Percentiles rank a stretch among this genome's conserved stretches.
phyloP scores from a whole-genome alignment of 2,797 vertebrate genomes.

The Odontamblyopus lacepedii region DNA sequence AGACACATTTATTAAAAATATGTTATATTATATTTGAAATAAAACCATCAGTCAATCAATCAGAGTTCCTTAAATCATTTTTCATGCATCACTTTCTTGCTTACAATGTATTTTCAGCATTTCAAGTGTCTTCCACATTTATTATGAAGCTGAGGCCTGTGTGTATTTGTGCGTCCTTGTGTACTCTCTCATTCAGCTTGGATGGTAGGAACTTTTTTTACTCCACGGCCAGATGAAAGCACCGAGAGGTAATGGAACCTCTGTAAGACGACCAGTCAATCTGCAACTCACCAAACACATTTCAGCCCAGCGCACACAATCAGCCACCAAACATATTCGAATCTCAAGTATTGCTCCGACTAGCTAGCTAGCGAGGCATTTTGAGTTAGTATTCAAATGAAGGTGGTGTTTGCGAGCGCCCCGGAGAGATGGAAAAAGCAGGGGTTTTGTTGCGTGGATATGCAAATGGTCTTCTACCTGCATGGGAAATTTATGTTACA shows the following conservation, averaged over 20 bases:
- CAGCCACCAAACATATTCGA: constrained; percentile 52
- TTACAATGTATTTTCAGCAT: background rate
- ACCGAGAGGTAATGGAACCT: constrained; percentile 77
- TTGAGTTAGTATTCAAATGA: constrained; percentile 75
- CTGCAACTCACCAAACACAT: constrained; percentile 81
- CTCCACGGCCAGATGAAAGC: constrained; percentile 65
- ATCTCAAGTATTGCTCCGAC: constrained; percentile 69
- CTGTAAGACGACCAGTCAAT: constrained; percentile 84
- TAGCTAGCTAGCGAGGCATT: constrained; percentile 58
- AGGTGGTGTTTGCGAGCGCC: constrained; percentile 83
- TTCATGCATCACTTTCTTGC: no score
- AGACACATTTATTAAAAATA: no score
- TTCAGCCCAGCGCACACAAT: constrained; percentile 36
- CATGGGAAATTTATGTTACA: constrained; percentile 85
- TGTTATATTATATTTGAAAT: no score
- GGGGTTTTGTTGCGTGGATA: constrained; percentile 67
- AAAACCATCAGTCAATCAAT: no score
- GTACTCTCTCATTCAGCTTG: constrained; percentile 30
- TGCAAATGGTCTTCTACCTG: constrained; percentile 78
- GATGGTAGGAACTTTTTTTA: constrained; percentile 49
- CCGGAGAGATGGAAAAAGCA: constrained; percentile 52
- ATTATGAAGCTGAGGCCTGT: background rate
- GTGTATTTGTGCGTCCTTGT: constrained; percentile 25
- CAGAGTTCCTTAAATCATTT: no score
- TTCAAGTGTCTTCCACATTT: background rate